Base-by-base conservation (phyloP, 1,140 invertebrate genomes). In the Bemisia tabaci region DNA sequence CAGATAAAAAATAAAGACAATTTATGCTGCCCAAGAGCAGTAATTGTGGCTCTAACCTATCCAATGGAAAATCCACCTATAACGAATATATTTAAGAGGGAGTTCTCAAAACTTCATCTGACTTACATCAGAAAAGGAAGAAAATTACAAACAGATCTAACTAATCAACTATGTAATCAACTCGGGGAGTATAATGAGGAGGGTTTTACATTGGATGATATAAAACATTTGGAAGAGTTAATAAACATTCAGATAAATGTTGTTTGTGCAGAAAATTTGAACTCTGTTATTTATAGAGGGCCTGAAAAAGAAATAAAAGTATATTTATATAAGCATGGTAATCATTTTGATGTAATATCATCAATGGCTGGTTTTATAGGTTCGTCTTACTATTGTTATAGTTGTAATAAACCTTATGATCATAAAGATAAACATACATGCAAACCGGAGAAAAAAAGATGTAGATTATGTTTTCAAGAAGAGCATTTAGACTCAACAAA, bases 331-430 rank as follows among this genome's bases (percentile, higher is more conserved):
- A 65, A 65, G 23, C 33, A 65, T 17, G 48, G 64, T 59, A 65
- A 65, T 59, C 64, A 65, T 65, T 65, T 65, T 65, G 64, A 65
- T 25, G 12, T 59, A n/a, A 65, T 65, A 12, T 58, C 22, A 2
- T 58, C 22, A 12, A 65, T 65, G 33, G n/a, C 2, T 11, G 48
- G 21, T 1, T 65, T 65, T 65, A 22, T 22, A 22, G 64, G 64
- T 1, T 33, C 25, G 11, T 5, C 2, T 59, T 65, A 65, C 24
- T 65, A 23, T 59, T 65, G 48, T 59, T 2, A 65, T 11, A 65
- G 59, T 12, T 65, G 48, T 65, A 24, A 59, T 65, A 65, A 58
- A 59, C 39, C 48, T 23, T 65, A 65, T 24, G 21, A 59, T n/a
- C 48, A 65, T 65, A 59, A 65, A 65, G 22, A 65, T 25, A 24